Evolutionary conservation across 2,888 invertebrate genomes (phyloP).

Genomic region (Watsonalla binaria): DNA sequence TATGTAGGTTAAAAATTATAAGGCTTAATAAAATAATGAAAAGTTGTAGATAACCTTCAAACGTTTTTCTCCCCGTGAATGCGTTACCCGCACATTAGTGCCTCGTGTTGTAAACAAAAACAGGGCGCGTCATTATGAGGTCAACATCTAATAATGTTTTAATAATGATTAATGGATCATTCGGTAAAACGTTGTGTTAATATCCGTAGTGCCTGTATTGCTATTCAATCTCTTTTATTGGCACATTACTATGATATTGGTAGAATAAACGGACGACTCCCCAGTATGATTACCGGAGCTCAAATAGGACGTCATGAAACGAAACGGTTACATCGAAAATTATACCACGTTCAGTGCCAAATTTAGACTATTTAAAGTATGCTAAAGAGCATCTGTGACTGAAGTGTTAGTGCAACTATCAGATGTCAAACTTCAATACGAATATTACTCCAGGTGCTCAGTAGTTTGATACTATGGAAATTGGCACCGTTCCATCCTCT

Average conservation of each 20-base stretch:
- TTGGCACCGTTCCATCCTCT: too few species aligned
- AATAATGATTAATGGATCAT: constrained; percentile 30
- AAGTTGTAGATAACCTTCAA: constrained; percentile 10
- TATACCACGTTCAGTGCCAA: too few species aligned
- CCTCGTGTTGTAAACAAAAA: constrained; percentile 25
- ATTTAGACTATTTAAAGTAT: too few species aligned
- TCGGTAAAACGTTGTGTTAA: constrained; percentile 2
- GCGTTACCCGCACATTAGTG: constrained; percentile 18
- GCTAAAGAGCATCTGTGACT: too few species aligned
- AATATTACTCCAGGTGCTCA: too few species aligned
- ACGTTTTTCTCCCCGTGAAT: constrained; percentile 1
- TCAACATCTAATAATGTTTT: constrained; percentile 27
- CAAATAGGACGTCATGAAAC: too few species aligned
- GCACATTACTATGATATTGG: background rate
- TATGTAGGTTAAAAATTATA: too few species aligned
- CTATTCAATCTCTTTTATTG: background rate
- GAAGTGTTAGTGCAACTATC: too few species aligned
- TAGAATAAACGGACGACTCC: background rate
- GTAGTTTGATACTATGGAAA: too few species aligned
- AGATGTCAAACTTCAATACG: too few species aligned
- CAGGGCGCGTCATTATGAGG: constrained; percentile 24
- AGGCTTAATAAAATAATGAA: too few species aligned
- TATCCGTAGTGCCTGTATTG: background rate
- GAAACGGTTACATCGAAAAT: too few species aligned
- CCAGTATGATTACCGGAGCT: background rate